These are phyloP conservation scores for Lasiurus cinereus DNA, from an alignment of 2,113 vertebrate genomes.

Conservation along the genomic window DNA sequence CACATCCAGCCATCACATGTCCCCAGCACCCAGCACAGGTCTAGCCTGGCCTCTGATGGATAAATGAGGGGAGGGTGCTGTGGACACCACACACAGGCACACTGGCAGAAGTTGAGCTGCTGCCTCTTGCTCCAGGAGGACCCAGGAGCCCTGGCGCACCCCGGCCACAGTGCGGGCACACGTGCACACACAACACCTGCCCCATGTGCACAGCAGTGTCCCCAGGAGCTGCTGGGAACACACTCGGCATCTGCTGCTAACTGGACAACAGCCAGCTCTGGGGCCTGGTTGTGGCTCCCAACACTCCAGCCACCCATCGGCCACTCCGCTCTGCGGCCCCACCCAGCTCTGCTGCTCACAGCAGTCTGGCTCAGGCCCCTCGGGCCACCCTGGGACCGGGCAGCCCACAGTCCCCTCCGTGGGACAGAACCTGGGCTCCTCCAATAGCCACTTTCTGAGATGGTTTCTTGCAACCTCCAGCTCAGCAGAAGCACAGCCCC, in stretches of 20 bases:
- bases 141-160: not conserved
- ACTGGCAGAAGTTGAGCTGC: not conserved
- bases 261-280: conserved; percentile 35
- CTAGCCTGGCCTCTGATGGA: not conserved
- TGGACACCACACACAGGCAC: not conserved
- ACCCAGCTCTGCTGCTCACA: conserved; percentile 57
- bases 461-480: not conserved
- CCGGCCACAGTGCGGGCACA: not conserved
- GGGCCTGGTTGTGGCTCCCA: conserved; percentile 54
- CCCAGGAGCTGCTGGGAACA: conserved; percentile 51
- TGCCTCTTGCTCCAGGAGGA: not conserved
- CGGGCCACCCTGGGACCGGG: not conserved
- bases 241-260: not conserved
- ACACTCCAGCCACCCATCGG: conserved; percentile 19
- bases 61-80: not conserved
- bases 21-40: not conserved
- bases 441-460: conserved; percentile 45
- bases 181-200: conserved; percentile 14
- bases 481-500: not conserved
- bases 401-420: not conserved
- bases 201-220: conserved; percentile 51
- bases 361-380: conserved; percentile 30
- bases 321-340: conserved; percentile 58
- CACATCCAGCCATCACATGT: not conserved
- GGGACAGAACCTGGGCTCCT: conserved; percentile 49